phyloP scores from a whole-genome alignment of 2,888 invertebrate species.

The Eristalinus sepulchralis region DNA sequence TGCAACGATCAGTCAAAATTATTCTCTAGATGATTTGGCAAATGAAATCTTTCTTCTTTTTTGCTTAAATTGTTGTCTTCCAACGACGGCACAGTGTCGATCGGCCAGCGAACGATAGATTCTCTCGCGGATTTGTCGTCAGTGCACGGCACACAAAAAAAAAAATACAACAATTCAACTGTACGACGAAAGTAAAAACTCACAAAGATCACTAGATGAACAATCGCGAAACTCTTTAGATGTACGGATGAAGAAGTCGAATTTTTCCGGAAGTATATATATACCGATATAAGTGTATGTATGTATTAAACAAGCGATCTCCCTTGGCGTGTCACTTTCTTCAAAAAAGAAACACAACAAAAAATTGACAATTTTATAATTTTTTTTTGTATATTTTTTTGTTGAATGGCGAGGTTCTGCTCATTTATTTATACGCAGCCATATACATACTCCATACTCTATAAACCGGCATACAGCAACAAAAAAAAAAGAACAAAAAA shows the following conservation, averaged over 20 bases:
- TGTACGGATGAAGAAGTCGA: background rate
- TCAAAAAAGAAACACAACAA: slow-evolving; percentile 33
- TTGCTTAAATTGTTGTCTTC: background rate
- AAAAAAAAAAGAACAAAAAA: background rate
- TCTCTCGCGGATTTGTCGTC: background rate
- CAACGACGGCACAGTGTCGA: slow-evolving; percentile 40
- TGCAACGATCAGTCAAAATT: slow-evolving; percentile 24
- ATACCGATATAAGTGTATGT: slow-evolving; percentile 24
- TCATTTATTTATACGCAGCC: slow-evolving; percentile 48
- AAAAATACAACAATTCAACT: slow-evolving; percentile 11
- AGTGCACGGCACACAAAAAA: slow-evolving; percentile 19
- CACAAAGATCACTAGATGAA: slow-evolving; percentile 14
- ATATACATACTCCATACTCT: slow-evolving; percentile 21
- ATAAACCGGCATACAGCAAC: background rate
- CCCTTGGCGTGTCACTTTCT: slow-evolving; percentile 51
- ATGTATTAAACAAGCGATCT: slow-evolving; percentile 15
- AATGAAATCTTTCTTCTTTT: background rate
- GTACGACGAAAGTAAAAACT: slow-evolving; percentile 16
- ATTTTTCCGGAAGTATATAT: slow-evolving; percentile 62
- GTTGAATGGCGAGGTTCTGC: slow-evolving; percentile 34
- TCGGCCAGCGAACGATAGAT: slow-evolving; percentile 49
- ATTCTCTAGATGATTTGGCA: background rate
- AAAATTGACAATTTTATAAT: background rate
- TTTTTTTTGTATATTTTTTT: background rate
- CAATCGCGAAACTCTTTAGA: background rate